phyloP scores from a whole-genome alignment of 2,888 invertebrate species.

The Pediacus dermestoides region DNA sequence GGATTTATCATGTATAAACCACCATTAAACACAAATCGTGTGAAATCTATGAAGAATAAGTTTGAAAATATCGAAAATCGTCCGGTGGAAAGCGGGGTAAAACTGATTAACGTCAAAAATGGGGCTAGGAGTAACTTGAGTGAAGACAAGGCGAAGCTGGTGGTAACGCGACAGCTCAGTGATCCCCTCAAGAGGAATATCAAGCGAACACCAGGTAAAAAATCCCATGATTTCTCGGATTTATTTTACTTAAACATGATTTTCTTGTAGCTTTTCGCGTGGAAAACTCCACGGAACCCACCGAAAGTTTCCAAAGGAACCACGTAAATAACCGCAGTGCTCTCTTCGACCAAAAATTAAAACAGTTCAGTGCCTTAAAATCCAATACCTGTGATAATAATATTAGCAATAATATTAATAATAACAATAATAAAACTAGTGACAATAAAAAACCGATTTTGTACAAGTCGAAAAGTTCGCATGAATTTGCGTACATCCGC shows the following conservation, averaged over 20 bases:
- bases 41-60: conserved; percentile 63
- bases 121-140: conserved; percentile 24
- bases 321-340: conserved; percentile 28
- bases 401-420: conserved; percentile 21
- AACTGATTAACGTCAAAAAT: no score
- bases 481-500: conserved; percentile 38
- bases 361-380: conserved; percentile 38
- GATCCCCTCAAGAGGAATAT: conserved; percentile 51
- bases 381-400: conserved; percentile 20
- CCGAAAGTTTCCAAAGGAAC: conserved; percentile 27
- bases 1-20: conserved; percentile 43
- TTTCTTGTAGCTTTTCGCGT: conserved; percentile 58
- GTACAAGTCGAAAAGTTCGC: conserved; percentile 37
- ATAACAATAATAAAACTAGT: conserved; percentile 15
- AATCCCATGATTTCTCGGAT: no score
- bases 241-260: no score
- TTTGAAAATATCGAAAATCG: conserved; percentile 52
- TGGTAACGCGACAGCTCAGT: conserved; percentile 43
- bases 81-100: neutral
- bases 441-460: conserved; percentile 25
- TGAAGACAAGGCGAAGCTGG: conserved; percentile 14
- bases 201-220: conserved; percentile 56
- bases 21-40: conserved; percentile 50
- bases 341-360: conserved; percentile 37
- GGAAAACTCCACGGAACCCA: conserved; percentile 43